Percentiles rank a stretch among this genome's conserved stretches.
These are phyloP conservation scores for Rhagonycha lutea DNA, from an alignment of 2,888 invertebrate genomes.

Conservation along the genomic window DNA sequence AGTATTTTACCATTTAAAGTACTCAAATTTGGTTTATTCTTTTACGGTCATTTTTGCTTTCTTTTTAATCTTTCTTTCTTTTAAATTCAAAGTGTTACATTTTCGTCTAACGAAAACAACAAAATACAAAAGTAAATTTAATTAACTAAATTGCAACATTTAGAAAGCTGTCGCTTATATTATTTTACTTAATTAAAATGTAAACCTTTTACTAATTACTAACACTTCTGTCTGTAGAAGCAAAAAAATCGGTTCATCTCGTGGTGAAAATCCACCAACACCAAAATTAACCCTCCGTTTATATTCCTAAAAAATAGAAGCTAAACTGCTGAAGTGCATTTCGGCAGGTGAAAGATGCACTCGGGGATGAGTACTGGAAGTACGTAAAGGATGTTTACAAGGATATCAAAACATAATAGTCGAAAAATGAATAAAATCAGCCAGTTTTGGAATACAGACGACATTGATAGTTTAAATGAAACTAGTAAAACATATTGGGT, in stretches of 20 bases:
- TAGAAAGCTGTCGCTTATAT: neutral
- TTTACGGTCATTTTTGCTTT: conserved; percentile 10
- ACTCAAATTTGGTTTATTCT: conserved; percentile 27
- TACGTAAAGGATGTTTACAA: neutral
- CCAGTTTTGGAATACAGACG: neutral
- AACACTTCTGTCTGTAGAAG: neutral
- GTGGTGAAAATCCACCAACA: too few relatives aligned
- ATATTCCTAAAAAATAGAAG: too few relatives aligned
- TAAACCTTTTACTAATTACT: neutral
- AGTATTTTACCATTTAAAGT: conserved; percentile 28
- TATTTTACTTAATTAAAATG: neutral
- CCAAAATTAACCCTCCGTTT: too few relatives aligned
- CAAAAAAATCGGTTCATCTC: neutral
- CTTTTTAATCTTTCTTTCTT: neutral
- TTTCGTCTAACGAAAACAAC: neutral
- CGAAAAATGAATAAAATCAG: neutral
- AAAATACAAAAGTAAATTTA: neutral
- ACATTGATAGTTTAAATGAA: neutral
- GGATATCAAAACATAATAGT: too few relatives aligned
- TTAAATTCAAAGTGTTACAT: neutral
- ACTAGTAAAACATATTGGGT: neutral
- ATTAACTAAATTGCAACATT: neutral
- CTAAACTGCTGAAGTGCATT: too few relatives aligned
- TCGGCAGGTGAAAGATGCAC: too few relatives aligned
- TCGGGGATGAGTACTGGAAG: too few relatives aligned